Base-by-base conservation (phyloP, 2,888 invertebrate species). In the Rhagophthalmus giganteus region DNA sequence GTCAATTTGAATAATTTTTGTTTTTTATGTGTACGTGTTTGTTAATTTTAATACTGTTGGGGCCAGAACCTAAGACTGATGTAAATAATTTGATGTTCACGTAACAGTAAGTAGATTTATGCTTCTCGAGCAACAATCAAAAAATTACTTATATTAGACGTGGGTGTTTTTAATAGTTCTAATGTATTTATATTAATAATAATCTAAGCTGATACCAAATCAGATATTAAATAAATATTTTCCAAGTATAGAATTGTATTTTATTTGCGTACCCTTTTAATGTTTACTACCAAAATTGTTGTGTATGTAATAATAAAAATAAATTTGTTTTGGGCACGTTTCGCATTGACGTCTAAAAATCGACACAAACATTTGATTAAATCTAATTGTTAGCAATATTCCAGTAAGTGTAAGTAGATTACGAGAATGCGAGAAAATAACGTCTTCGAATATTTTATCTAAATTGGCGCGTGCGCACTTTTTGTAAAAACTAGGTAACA, bases 1-100 rank as follows among this genome's bases (percentile, higher is more conserved):
- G 44, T 38, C 45, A 46, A 45, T 57, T 45, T 53, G 28, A 35
- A 35, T 32, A 35, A 34, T 28, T 41, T 31, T 48, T 39, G 27
- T 48, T 51, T 53, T 44, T 55, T 46, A 33, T 47, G 38, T 48
- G 40, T 14, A 37, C 33, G 46, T 39, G 31, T 50, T 16, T 40
- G 42, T 31, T 47, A 10, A 12, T 42, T 42, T 41, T 12, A 41
- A 31, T 28, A 55, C 47, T 47, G 46, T 61, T 54, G 65, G 66
- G 68, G 59, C 67, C 68, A 67, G 42, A 41, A 60, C 54, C 58
- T 52, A 66, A 67, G 68, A 68, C 68, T 68, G 68, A 66, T 58
- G 58, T 66, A 63, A 58, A 65, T 58, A 57, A n/a, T 47, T 39
- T 25, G 9, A 32, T 41, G 34, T 51, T 31, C 31, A 51, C 51